These are phyloP conservation scores for Euura lappo DNA, from an alignment of 1,140 invertebrate species.

Conservation along the genomic window DNA sequence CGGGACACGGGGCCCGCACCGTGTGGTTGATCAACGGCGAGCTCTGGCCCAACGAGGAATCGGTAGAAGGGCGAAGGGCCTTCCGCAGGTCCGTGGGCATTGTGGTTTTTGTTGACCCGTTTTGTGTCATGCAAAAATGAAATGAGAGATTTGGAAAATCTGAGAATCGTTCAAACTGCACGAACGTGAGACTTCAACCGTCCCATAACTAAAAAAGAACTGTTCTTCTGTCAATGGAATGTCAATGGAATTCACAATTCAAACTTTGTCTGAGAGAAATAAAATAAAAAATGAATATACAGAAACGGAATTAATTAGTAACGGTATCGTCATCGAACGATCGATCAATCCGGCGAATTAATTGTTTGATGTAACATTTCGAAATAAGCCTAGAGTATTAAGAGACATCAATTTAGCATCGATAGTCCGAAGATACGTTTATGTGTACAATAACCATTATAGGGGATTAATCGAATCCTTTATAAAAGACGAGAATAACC, in stretches of 20 bases:
- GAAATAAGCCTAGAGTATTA: neutral
- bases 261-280: too few relatives aligned
- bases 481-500: slow-evolving; percentile 12
- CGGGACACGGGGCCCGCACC: neutral
- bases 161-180: too few relatives aligned
- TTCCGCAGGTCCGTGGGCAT: neutral
- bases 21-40: slow-evolving; percentile 1
- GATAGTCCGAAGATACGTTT: slow-evolving; percentile 19
- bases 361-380: too few relatives aligned
- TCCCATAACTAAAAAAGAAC: too few relatives aligned
- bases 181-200: too few relatives aligned
- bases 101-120: slow-evolving; percentile 2
- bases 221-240: too few relatives aligned
- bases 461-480: slow-evolving; percentile 22
- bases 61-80: neutral
- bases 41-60: neutral
- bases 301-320: too few relatives aligned
- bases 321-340: too few relatives aligned
- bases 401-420: slow-evolving; percentile 22
- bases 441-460: slow-evolving; percentile 26
- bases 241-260: too few relatives aligned
- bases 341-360: too few relatives aligned
- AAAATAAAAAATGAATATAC: too few relatives aligned
- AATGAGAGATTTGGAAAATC: too few relatives aligned
- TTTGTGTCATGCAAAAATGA: neutral